Conservation (phyloP, 1,140 invertebrate species). For the Octopus bimaculoides region DNA sequence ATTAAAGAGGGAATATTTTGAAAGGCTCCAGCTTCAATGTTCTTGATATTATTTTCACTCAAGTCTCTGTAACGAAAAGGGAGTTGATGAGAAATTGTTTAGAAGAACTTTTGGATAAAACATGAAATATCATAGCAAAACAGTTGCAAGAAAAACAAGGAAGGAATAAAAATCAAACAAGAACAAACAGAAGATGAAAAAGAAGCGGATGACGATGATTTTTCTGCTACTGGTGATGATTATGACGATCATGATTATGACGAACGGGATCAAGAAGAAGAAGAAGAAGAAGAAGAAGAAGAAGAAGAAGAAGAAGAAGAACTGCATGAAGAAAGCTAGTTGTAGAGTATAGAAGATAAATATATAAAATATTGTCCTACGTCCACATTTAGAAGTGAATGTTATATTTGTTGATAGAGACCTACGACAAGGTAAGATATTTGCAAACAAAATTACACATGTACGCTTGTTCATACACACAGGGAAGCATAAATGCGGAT, state of each 20-base stretch:
- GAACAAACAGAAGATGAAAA: not conserved
- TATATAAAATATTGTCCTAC: too few species aligned
- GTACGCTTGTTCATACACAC: too few species aligned
- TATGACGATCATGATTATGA: not conserved
- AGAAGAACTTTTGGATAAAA: conserved; percentile 4
- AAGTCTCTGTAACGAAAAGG: too few species aligned
- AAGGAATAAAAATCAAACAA: conserved; percentile 6
- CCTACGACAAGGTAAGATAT: too few species aligned
- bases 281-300: conserved; percentile 9
- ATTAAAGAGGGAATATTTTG: too few species aligned
- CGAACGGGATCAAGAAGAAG: not conserved
- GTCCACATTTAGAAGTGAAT: too few species aligned
- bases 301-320: conserved; percentile 3
- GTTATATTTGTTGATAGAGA: too few species aligned
- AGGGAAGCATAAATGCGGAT: too few species aligned
- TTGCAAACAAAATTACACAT: too few species aligned
- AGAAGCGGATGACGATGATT: not conserved
- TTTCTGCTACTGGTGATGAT: not conserved
- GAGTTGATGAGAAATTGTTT: not conserved
- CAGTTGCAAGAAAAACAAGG: not conserved
- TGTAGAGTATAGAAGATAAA: not conserved
- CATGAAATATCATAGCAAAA: not conserved
- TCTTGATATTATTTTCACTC: too few species aligned
- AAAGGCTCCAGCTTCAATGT: too few species aligned
- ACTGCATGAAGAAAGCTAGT: not conserved